Base-by-base conservation (phyloP, 2,888 invertebrate genomes). In the Palloptera scutellata region DNA sequence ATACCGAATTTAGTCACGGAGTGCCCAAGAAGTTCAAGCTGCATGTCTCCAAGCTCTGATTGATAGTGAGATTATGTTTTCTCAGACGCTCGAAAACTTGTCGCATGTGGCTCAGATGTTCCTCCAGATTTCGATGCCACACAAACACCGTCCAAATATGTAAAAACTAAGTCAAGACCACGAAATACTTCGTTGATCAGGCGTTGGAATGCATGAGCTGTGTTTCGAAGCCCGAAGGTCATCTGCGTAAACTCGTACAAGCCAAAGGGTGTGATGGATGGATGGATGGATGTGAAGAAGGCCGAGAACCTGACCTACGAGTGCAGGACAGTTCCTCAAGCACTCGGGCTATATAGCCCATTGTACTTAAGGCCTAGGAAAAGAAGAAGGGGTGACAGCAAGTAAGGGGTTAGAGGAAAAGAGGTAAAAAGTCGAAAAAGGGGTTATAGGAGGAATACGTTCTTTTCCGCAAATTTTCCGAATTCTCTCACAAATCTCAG, bases 11-110 rank as follows among this genome's bases (percentile, higher is more conserved):
- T 58, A 4, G 10, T 42, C 3, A 41, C 42, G n/a, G 15, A 42
- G 41, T 42, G 41, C 6, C 41, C 41, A 5, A 41, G 4, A 9
- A 54, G 17, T 19, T 20, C 54, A 10, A 54, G 54, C 19, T 54
- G 10, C 53, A 42, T 1, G 12, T 41, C 30, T 9, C 54, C 54
- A 17, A 62, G 41, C 13, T 60, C 45, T 13, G 60, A 60, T 60
- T 58, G 40, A 58, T 58, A 15, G 57, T 58, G 9, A 58, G 30
- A 10, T 19, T 12, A 13, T n/a, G 42, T 41, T 41, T 40, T 13
- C 8, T 41, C 12, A 3, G 17, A 10, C 15, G 58, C 2, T 8
- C 17, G n/a, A 58, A 58, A 10, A 42, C 40, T 9, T 15, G 5
- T 10, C 42, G 41, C 6, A 57, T 1, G 15, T 57, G 42, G 1